Evolutionary conservation across 2,888 invertebrate genomes (phyloP), one percentile per base, ranked within the genome.

Genomic region (Odontomyia ornata): DNA sequence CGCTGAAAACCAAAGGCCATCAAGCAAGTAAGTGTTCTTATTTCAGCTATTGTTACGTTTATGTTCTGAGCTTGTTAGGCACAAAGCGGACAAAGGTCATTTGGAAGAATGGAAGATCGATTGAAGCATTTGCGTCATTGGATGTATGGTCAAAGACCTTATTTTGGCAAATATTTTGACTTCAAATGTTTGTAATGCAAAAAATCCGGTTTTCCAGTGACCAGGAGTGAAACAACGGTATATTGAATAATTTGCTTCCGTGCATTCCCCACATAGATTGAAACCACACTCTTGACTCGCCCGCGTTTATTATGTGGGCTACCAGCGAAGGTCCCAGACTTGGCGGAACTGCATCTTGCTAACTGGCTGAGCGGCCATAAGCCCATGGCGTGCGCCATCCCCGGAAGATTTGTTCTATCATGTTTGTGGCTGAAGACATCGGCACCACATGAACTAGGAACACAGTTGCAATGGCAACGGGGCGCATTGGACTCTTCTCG

Each of bases 11-110:
- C 69, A 69, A 30, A 21, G 30, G 69, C 69, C 69, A 7, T 69
- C 69, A 47, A 69, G 69, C 69, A 69, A 69, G 69, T 69, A 69
- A 69, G 69, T n/a, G n/a, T 25, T 30, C 25, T 1, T 3, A 4
- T 52, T 13, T 18, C 15, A 52, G 18, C 13, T 52, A 43, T 43
- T 43, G 13, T 43, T 52, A 9, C 52, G 5, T 52, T 15, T 36
- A 36, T 36, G 9, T 36, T 36, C 36, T 36, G 36, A 9, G 3
- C 36, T 36, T 36, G 36, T 9, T 3, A 36, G 9, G 9, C 3
- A 5, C 5, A 36, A 36, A 36, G 36, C 36, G 36, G 36, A 36
- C 36, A 36, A 5, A 36, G 36, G 36, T 36, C 36, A 36, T 3
- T n/a, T 9, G 9, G 36, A 36, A 36, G 36, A 36, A 9, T 36